Evolutionary conservation across 1,140 invertebrate genomes (phyloP).

Genomic region (Lepeophtheirus salmonis): DNA sequence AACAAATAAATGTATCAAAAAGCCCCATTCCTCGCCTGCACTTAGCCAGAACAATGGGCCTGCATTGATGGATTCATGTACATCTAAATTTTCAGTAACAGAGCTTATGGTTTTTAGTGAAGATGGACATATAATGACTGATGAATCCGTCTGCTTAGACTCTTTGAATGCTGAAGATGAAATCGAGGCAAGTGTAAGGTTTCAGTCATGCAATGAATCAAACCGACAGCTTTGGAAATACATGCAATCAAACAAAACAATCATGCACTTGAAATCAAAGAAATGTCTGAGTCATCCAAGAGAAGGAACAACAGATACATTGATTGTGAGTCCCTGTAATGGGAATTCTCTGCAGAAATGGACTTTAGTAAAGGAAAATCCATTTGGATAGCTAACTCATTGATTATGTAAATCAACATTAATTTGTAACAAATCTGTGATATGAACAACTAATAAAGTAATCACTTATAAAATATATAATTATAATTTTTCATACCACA

Average conservation of each 20-base stretch:
- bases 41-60: slow-evolving; percentile 41
- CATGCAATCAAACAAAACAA: slow-evolving; percentile 22
- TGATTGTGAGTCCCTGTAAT: slow-evolving; percentile 33
- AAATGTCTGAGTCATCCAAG: slow-evolving; percentile 33
- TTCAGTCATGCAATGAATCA: slow-evolving; percentile 42
- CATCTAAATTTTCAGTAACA: slow-evolving; percentile 30
- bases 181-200: slow-evolving; percentile 37
- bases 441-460: too few relatives aligned
- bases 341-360: slow-evolving; percentile 33
- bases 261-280: slow-evolving; percentile 20
- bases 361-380: slow-evolving; percentile 34
- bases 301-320: slow-evolving; percentile 26
- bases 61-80: slow-evolving; percentile 34
- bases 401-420: slow-evolving; percentile 11
- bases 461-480: not conserved
- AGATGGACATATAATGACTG: slow-evolving; percentile 40
- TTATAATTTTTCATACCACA: slow-evolving; percentile 2
- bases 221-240: slow-evolving; percentile 43
- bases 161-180: slow-evolving; percentile 34
- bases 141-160: slow-evolving; percentile 51
- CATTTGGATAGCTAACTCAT: not conserved
- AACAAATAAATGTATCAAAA: slow-evolving; percentile 38
- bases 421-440: not conserved
- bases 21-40: slow-evolving; percentile 35
- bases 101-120: slow-evolving; percentile 55